Conservation (phyloP, 2,113 vertebrate species). For the Galemys pyrenaicus region DNA sequence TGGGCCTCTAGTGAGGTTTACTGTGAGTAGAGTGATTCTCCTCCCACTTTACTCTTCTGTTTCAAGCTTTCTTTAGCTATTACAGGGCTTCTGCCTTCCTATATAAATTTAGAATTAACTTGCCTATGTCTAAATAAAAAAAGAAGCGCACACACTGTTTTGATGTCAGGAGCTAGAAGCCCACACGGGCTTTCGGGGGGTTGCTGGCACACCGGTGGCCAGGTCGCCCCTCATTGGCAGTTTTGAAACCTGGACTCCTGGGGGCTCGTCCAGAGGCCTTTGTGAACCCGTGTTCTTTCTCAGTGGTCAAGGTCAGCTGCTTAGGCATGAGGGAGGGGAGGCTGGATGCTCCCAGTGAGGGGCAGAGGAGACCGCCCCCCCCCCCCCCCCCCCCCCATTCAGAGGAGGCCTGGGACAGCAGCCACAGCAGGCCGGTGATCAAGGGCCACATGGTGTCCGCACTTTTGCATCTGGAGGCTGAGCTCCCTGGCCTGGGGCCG, state of each 20-base stretch:
- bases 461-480: no score
- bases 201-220: no score
- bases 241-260: not conserved
- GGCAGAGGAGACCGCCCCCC: not conserved
- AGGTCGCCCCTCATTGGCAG: accelerated
- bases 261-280: no score
- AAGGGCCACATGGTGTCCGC: accelerated
- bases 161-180: no score
- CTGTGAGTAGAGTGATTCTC: not conserved
- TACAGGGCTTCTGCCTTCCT: not conserved
- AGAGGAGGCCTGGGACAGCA: accelerated
- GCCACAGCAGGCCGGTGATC: accelerated
- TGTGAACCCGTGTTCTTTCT: not conserved
- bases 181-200: not conserved
- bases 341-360: not conserved
- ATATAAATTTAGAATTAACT: not conserved
- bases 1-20: not conserved
- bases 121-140: not conserved
- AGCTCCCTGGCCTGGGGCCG: accelerated
- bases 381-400: no score
- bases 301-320: not conserved
- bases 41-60: not conserved
- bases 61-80: not conserved
- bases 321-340: not conserved
- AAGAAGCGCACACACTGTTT: not conserved